Conservation (phyloP, 2,888 invertebrate genomes). For the Stramonita haemastoma region DNA sequence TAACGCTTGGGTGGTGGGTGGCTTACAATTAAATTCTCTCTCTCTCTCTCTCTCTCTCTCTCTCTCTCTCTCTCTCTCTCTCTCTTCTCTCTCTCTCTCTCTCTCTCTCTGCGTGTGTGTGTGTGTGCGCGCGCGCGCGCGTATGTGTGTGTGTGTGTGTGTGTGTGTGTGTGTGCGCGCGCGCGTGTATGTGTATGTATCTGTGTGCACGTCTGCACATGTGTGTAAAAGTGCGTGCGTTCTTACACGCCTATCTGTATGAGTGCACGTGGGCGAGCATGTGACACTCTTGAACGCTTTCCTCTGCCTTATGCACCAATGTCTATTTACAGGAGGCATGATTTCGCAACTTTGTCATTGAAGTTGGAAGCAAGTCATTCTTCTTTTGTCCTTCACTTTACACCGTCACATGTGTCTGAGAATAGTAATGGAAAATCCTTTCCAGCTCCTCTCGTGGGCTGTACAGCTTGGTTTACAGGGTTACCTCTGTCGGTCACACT, state of each 20-base stretch:
- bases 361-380: too few relatives aligned
- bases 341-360: too few relatives aligned
- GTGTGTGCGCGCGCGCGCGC: too few relatives aligned
- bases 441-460: too few relatives aligned
- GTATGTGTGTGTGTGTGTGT: background rate
- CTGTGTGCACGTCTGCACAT: background rate
- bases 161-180: background rate
- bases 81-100: background rate
- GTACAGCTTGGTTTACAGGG: too few relatives aligned
- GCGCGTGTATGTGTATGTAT: background rate
- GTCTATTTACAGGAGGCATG: too few relatives aligned
- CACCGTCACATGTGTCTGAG: too few relatives aligned
- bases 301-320: too few relatives aligned
- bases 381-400: too few relatives aligned
- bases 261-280: background rate
- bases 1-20: too few relatives aligned
- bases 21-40: background rate
- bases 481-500: too few relatives aligned
- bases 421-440: too few relatives aligned
- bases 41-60: background rate
- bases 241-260: background rate
- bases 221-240: background rate
- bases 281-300: background rate
- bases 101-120: background rate
- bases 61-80: conserved; percentile 21